Evolutionary conservation across 2,797 vertebrate species (phyloP).

Genomic region (Acestrorhynchus altus): DNA sequence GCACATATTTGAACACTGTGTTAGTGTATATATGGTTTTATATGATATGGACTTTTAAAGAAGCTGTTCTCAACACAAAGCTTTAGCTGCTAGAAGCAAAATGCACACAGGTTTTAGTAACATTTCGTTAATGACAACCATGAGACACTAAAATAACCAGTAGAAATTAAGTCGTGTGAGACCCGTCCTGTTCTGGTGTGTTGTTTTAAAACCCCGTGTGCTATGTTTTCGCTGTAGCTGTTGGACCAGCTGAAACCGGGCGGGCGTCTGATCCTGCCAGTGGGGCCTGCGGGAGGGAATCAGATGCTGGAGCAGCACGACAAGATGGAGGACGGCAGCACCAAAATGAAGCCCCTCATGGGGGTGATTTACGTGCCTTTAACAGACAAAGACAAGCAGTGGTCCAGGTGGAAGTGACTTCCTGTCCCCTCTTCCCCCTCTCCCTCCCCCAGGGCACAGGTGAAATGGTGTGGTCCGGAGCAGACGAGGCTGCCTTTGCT

Average conservation of each 20-base stretch:
- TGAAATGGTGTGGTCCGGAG: conserved; percentile 95
- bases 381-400: conserved; percentile 99
- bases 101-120: no score
- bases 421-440: conserved; percentile 88
- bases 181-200: background rate
- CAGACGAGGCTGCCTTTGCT: conserved; percentile 83
- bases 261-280: conserved; percentile 95
- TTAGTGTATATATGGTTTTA: no score
- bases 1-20: no score
- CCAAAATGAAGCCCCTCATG: conserved; percentile 98
- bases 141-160: no score
- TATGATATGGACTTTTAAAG: no score
- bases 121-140: no score
- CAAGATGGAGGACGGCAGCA: conserved; percentile 97
- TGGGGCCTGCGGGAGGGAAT: conserved; percentile 96
- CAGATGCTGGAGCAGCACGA: conserved; percentile 99
- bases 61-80: no score
- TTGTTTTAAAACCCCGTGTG: background rate
- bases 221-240: conserved; percentile 76
- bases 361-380: conserved; percentile 99
- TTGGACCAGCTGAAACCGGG: conserved; percentile 98
- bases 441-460: conserved; percentile 88
- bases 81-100: no score
- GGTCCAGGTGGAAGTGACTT: conserved; percentile 99
- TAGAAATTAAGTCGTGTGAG: no score